A percentile compares a stretch with the other conserved stretches of the same genome.
Evolutionary conservation across 2,797 vertebrate genomes (phyloP).

Genomic region (Pteropus rufus): DNA sequence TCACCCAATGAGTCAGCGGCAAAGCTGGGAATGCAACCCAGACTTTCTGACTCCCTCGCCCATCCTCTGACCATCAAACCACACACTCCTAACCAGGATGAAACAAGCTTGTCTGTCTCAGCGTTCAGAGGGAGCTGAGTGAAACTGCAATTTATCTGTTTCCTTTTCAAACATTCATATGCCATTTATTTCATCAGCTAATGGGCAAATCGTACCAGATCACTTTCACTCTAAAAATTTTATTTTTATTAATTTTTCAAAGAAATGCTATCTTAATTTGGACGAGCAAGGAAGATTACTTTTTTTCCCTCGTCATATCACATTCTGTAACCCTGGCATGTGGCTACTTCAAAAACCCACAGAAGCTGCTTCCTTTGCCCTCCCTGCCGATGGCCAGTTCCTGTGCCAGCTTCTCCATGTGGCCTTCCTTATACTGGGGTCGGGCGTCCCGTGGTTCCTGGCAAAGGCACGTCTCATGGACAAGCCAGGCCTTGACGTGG

Average conservation of each 20-base stretch:
- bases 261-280: slow-evolving; percentile 29
- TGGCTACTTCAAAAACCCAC: slow-evolving; percentile 40
- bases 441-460: slow-evolving; percentile 61
- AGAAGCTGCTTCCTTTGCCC: slow-evolving; percentile 46
- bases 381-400: not conserved
- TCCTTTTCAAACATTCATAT: not conserved
- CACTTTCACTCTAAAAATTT: not conserved
- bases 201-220: not conserved
- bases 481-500: slow-evolving; percentile 68
- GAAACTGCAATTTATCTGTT: not conserved
- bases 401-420: slow-evolving; percentile 55
- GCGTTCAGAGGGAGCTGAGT: not conserved
- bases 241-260: slow-evolving; percentile 47
- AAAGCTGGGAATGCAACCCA: slow-evolving; percentile 67
- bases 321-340: slow-evolving; percentile 43
- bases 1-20: slow-evolving; percentile 63
- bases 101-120: slow-evolving; percentile 54
- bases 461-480: slow-evolving; percentile 13
- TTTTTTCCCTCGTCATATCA: not conserved
- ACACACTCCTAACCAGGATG: slow-evolving; percentile 56
- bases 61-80: slow-evolving; percentile 68
- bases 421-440: slow-evolving; percentile 62
- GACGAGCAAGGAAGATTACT: not conserved
- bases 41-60: slow-evolving; percentile 74
- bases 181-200: slow-evolving; percentile 30